Base-by-base conservation (phyloP, 2,113 vertebrate genomes). In the Mobula birostris region DNA sequence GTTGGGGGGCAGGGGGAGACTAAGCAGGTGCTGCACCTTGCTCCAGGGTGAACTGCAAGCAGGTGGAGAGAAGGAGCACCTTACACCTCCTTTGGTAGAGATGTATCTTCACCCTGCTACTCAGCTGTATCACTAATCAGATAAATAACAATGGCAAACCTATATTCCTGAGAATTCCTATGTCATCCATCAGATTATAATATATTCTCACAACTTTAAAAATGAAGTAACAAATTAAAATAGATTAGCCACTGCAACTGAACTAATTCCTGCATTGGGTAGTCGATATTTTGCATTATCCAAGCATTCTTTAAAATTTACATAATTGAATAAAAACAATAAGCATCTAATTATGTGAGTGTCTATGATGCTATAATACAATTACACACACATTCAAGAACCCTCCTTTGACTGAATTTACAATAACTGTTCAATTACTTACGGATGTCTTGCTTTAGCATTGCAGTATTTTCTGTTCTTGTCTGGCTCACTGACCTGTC, bases 391-490 rank as follows among this genome's bases (percentile, higher is more conserved):
- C 19, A 3, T 94, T 68, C 76, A 94, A 61, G 74, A 80, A 94
- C 27, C 61, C 76, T 21, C 32, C 48, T n/a, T 40, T 66, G 21
- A 80, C 48, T 58, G 72, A 94, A 58, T 40, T 58, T 1, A 85
- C 72, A 79, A 19, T 29, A 19, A 94, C 36, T 14, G 66, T 68
- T n/a, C 76, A 77, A 36, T 6, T 95, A 98, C 99, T 98, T 96
- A 99, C 99, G 97, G 97, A 95, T 99, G 99, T 95, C 98, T 97
- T n/a, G 98, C 99, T 95, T 99, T 99, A 94, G 99, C 98, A 94
- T 97, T 97, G 95, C 99, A 99, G 94, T 99, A 99, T 95, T 99
- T 99, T 95, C 97, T 98, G 96, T 98, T 98, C 97, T 98, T 99
- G 97, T 99, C 99, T 29, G 99, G 97, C 95, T 99, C 99, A 48